Evolutionary conservation across 2,888 invertebrate genomes (phyloP).

Genomic region (Chymomyza amoena): DNA sequence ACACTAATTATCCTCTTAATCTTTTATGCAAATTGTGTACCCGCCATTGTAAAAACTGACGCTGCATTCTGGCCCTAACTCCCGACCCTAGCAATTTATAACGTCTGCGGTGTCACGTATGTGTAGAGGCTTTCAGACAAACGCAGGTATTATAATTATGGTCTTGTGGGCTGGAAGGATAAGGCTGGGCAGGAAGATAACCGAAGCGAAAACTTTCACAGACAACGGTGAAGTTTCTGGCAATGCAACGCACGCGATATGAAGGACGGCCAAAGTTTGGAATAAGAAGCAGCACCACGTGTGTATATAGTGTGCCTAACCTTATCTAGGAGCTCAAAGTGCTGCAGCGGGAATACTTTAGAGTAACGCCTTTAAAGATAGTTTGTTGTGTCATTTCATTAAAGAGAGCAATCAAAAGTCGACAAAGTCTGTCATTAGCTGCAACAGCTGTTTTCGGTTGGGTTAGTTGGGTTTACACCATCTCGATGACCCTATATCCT

Average conservation of each 20-base stretch:
- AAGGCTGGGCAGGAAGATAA: constrained; percentile 21
- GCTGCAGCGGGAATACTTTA: constrained; percentile 8
- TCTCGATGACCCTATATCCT: constrained; percentile 6
- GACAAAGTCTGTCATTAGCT: constrained; percentile 6
- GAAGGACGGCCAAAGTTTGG: constrained; percentile 64
- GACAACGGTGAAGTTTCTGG: constrained; percentile 55
- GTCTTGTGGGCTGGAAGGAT: neutral
- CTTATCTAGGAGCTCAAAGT: neutral
- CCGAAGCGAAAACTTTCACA: constrained; percentile 45
- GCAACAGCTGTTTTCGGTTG: neutral
- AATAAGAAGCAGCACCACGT: constrained; percentile 4
- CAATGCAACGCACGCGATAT: constrained; percentile 57
- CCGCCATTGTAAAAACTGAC: constrained; percentile 35
- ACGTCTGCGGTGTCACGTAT: constrained; percentile 60
- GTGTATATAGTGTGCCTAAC: neutral
- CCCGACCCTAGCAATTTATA: neutral
- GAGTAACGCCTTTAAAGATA: constrained; percentile 22
- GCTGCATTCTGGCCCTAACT: constrained; percentile 9
- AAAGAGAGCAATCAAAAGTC: constrained; percentile 34
- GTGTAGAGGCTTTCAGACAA: constrained; percentile 60
- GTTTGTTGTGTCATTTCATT: constrained; percentile 12
- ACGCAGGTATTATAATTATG: constrained; percentile 65
- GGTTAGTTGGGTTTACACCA: neutral
- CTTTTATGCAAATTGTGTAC: constrained; percentile 65
- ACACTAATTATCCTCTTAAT: constrained; percentile 69